These are phyloP conservation scores for Stomatorhinus ivindoensis DNA, from an alignment of 2,113 vertebrate genomes.

Conservation along the genomic window DNA sequence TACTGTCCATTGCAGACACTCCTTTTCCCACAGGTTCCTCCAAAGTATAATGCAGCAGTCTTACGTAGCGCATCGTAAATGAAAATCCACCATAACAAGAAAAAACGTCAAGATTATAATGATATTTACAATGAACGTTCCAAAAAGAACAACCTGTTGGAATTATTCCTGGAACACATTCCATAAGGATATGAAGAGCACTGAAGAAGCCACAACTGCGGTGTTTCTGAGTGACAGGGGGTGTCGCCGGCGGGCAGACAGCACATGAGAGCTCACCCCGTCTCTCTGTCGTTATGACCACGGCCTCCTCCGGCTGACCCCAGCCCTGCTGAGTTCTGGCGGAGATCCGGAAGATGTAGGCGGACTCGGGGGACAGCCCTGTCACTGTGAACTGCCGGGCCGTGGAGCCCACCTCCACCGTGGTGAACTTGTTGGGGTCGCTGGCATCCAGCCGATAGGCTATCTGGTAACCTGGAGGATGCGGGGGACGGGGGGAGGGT, in stretches of 20 bases:
- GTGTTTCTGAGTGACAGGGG: neutral
- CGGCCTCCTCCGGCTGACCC: slow-evolving; percentile 77
- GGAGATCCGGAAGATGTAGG: slow-evolving; percentile 76
- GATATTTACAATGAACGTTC: neutral
- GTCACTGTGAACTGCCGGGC: slow-evolving; percentile 82
- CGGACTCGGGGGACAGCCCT: slow-evolving; percentile 71
- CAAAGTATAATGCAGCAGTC: neutral
- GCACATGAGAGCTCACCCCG: slow-evolving; percentile 66
- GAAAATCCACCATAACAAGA: neutral
- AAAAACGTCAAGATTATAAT: slow-evolving; percentile 3
- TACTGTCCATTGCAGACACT: neutral
- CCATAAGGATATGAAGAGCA: neutral
- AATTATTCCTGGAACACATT: neutral
- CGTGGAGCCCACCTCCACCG: slow-evolving; percentile 82
- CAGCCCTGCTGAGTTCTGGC: slow-evolving; percentile 90
- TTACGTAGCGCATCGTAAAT: neutral
- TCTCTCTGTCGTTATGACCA: slow-evolving; percentile 86
- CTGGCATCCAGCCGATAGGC: slow-evolving; percentile 81
- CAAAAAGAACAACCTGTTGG: neutral
- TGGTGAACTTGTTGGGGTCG: slow-evolving; percentile 79
- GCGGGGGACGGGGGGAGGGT: neutral
- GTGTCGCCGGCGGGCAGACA: neutral
- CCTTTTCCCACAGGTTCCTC: neutral
- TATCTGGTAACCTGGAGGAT: slow-evolving; percentile 79
- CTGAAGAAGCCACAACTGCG: neutral